Base-by-base conservation (phyloP, 2,113 vertebrate genomes). In the Myotis lucifugus region DNA sequence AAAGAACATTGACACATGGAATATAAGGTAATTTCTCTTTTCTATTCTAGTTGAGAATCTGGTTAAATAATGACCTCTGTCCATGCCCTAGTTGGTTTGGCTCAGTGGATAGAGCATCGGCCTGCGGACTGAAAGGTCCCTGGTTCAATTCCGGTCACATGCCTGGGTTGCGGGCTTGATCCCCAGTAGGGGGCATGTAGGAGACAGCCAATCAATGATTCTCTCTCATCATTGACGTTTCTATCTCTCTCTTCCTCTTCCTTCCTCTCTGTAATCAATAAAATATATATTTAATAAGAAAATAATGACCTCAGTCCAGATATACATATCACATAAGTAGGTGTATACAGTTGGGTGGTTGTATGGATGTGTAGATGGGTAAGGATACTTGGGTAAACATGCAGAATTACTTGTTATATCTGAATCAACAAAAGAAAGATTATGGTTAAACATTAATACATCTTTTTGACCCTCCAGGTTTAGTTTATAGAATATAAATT, bases 401-500 rank as follows among this genome's bases (percentile, higher is more conserved):
- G 59, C 1, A 50, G 8, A 59, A 81, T 15, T 59, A 1, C 42
- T 61, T 84, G n/a, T 13, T 82, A 37, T 52, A 61, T 42, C 1
- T 23, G 14, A 86, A 74, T 40, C 1, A 64, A 50, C 25, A 94
- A 64, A 40, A 29, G n/a, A 50, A 82, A 79, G 66, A 77, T 46
- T n/a, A 27, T 37, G 4, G 9, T 54, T 61, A 74, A 61, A 90
- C 17, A 17, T 29, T 27, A 69, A 54, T 79, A 42, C 4, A 64
- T 61, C 10, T 32, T 83, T 83, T 87, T 73, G 66, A 48, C 7
- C 46, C 0, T 2, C 21, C 87, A 21, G 14, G 87, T 54, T 89
- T 93, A 67, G 13, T 46, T 90, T 18, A 1, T 88, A 70, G 4
- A 5, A 95, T 59, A 79, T 74, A 42, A 90, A 85, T 82, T 95